Evolutionary conservation across 2,888 invertebrate genomes (phyloP).

Genomic region (Drosophila pullipes): DNA sequence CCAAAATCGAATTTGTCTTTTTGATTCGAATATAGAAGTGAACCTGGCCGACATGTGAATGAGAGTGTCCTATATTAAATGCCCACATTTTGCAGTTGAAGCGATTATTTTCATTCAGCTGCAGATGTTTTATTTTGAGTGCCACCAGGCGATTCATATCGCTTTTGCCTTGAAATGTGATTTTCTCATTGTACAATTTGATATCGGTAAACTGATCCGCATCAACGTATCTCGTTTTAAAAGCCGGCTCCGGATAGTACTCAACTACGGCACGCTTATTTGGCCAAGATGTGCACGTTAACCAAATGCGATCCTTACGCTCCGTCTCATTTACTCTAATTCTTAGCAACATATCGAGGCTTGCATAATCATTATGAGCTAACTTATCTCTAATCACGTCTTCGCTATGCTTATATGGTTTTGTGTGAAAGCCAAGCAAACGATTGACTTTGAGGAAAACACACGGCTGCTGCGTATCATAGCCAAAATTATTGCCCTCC

Average conservation of each 20-base stretch:
- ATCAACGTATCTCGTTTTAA: slow-evolving; percentile 47
- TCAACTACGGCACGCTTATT: neutral
- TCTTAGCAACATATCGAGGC: slow-evolving; percentile 11
- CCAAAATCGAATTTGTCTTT: neutral
- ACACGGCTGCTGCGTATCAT: slow-evolving; percentile 46
- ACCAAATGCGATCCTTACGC: slow-evolving; percentile 46
- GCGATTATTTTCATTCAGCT: neutral
- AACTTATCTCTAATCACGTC: slow-evolving; percentile 17
- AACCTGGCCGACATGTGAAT: slow-evolving; percentile 24
- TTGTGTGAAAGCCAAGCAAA: slow-evolving; percentile 50
- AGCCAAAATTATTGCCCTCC: slow-evolving; percentile 38
- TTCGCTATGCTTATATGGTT: slow-evolving; percentile 17
- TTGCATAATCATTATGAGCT: neutral
- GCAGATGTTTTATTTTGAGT: slow-evolving; percentile 36
- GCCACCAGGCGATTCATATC: slow-evolving; percentile 66
- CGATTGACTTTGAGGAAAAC: slow-evolving; percentile 66
- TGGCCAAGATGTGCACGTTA: slow-evolving; percentile 36
- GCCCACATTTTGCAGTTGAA: slow-evolving; percentile 62
- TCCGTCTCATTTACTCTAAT: neutral
- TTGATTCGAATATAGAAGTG: slow-evolving; percentile 29
- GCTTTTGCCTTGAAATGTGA: slow-evolving; percentile 1
- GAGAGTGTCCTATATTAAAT: slow-evolving; percentile 42
- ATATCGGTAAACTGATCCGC: neutral
- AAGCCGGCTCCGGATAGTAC: slow-evolving; percentile 43
- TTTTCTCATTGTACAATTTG: neutral